A percentile compares a stretch with the other conserved stretches of the same genome.
Evolutionary conservation across 2,113 vertebrate genomes (phyloP).

Genomic region (Microtus pennsylvanicus): DNA sequence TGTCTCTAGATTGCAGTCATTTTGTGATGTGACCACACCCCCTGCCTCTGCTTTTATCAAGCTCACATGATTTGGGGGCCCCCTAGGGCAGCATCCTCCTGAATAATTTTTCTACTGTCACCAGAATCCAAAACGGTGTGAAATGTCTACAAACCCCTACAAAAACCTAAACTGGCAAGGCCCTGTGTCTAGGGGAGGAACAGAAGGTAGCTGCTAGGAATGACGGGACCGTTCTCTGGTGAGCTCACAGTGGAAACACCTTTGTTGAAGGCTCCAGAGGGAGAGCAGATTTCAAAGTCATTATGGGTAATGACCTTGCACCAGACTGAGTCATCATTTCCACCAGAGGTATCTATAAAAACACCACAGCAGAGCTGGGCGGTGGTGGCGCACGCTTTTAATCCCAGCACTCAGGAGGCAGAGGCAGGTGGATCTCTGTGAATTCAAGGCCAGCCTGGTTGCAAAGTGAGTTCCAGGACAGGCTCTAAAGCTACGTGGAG

Average conservation of each 20-base stretch:
- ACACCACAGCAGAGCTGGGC: too few species aligned
- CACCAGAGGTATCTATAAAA: background rate
- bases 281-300: rapidly evolving
- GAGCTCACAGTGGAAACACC: background rate
- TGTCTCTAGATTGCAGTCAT: background rate
- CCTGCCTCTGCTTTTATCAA: background rate
- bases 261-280: background rate
- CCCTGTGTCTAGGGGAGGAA: rapidly evolving
- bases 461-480: too few species aligned
- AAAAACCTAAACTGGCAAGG: background rate
- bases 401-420: too few species aligned
- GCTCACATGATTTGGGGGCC: background rate
- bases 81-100: background rate
- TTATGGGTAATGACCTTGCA: rapidly evolving
- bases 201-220: background rate
- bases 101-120: background rate
- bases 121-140: too few species aligned
- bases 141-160: background rate
- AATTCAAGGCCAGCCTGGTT: too few species aligned
- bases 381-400: too few species aligned
- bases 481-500: too few species aligned
- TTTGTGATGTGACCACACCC: background rate
- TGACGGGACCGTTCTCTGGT: background rate
- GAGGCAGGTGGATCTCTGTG: too few species aligned
- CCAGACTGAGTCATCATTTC: background rate